phyloP scores from a whole-genome alignment of 2,113 vertebrate species.

The Gallinago jamesoni region DNA sequence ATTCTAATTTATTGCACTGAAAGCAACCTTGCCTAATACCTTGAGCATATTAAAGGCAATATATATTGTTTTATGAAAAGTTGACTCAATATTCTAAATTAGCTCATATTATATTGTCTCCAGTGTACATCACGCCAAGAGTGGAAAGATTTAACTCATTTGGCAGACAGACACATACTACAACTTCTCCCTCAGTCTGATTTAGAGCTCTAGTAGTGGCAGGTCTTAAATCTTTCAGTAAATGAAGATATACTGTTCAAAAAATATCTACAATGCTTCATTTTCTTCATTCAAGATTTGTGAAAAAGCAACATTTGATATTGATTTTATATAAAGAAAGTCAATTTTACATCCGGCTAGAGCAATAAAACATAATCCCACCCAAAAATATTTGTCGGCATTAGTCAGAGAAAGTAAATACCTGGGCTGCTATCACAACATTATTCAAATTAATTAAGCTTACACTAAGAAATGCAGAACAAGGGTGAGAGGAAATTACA shows the following conservation, averaged over 20 bases:
- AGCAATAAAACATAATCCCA: not conserved
- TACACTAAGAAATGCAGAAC: not conserved
- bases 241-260: not conserved
- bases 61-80: not conserved
- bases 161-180: not conserved
- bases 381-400: not conserved
- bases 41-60: not conserved
- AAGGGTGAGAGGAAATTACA: not conserved
- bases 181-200: not conserved
- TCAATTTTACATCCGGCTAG: not conserved
- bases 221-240: not conserved
- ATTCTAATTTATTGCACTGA: not conserved
- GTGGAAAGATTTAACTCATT: conserved; percentile 17
- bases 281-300: not conserved
- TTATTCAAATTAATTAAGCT: not conserved
- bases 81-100: not conserved
- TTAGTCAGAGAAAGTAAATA: not conserved
- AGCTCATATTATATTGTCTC: not conserved
- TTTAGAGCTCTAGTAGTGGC: not conserved
- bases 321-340: not conserved
- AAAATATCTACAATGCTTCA: not conserved
- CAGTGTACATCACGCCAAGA: not conserved
- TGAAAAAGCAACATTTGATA: not conserved
- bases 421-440: not conserved
- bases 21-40: not conserved